Conservation (phyloP, 2,888 invertebrate species). For the Trimorus sp. region DNA sequence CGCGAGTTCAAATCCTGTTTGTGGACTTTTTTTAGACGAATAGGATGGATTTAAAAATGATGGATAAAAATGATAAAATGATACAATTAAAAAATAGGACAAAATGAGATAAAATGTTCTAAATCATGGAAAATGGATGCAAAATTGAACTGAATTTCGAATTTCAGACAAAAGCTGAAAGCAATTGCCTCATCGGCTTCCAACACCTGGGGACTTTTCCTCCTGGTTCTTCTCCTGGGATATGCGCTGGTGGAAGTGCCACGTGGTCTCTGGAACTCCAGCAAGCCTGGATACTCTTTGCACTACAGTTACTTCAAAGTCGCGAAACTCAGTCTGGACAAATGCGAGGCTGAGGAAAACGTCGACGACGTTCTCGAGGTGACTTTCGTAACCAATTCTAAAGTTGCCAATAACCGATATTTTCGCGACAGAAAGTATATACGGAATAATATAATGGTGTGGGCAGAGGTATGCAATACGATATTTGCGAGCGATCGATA, state of each 20-base stretch:
- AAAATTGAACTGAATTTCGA: not conserved
- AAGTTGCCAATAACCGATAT: too few species aligned
- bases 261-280: conserved; percentile 94
- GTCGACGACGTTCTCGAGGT: conserved; percentile 97
- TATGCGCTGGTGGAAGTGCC: conserved; percentile 98
- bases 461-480: too few species aligned
- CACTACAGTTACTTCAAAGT: conserved; percentile 96
- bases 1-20: too few species aligned
- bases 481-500: too few species aligned
- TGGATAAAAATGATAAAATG: too few species aligned
- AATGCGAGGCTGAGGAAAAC: conserved; percentile 98
- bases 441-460: too few species aligned
- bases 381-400: too few species aligned
- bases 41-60: too few species aligned
- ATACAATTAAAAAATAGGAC: too few species aligned
- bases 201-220: conserved; percentile 99
- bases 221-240: conserved; percentile 94
- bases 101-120: too few species aligned
- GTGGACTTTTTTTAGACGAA: too few species aligned
- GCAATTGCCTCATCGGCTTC: conserved; percentile 99
- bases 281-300: conserved; percentile 92
- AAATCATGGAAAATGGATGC: not conserved
- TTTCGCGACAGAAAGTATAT: too few species aligned
- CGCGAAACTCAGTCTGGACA: conserved; percentile 96
- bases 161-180: conserved; percentile 91